Evolutionary conservation across 2,797 vertebrate genomes (phyloP).

Genomic region (Netta rufina): DNA sequence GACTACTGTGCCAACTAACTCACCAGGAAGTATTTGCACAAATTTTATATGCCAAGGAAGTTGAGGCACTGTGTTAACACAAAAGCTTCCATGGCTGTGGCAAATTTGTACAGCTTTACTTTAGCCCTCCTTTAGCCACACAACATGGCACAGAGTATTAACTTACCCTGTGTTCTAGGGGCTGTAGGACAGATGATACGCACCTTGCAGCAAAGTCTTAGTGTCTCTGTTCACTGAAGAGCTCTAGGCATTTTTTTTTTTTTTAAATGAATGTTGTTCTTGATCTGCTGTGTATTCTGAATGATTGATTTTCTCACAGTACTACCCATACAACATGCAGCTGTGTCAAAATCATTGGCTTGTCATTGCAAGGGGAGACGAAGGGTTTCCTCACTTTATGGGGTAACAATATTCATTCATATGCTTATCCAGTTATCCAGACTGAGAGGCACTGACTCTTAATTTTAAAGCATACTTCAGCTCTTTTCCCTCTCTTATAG

Average conservation of each 20-base stretch:
- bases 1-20: background rate
- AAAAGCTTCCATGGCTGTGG: conserved; percentile 19
- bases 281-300: conserved; percentile 9
- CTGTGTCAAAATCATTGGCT: conserved; percentile 40
- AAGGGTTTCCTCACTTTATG: background rate
- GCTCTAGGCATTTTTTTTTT: conserved; percentile 16
- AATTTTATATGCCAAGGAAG: conserved; percentile 4
- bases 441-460: background rate
- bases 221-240: background rate
- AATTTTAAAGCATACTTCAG: background rate
- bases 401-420: background rate
- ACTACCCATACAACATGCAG: background rate
- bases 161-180: background rate
- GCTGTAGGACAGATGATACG: background rate
- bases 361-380: conserved; percentile 9
- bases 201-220: background rate
- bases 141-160: background rate
- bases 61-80: background rate
- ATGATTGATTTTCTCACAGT: conserved; percentile 35
- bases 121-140: background rate
- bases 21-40: conserved; percentile 6
- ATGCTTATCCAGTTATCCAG: background rate
- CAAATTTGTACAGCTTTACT: background rate
- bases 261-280: conserved; percentile 9
- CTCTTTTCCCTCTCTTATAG: background rate